Base-by-base conservation (phyloP, 2,888 invertebrate species). In the Uropetala carovei region DNA sequence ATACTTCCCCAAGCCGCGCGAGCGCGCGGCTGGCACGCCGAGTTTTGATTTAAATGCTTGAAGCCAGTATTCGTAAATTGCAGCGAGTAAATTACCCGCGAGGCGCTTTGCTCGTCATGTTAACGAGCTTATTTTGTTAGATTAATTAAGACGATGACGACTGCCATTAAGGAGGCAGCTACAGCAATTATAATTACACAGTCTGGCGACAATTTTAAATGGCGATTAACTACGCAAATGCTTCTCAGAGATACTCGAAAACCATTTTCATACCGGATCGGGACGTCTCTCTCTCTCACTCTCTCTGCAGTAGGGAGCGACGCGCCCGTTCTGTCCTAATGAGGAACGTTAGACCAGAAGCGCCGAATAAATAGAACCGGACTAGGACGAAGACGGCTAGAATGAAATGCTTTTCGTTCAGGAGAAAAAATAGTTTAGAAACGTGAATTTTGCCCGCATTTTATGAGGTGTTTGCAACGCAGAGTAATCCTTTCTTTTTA, bases 161-260 rank as follows among this genome's bases (percentile, higher is more conserved):
- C 59, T 60, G 60, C 60, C 86, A 86, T 86, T 86, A 86, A 86
- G 86, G 86, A 30, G 18, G 86, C 22, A 59, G 86, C 60, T 60
- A 27, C 60, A 58, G 86, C 86, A 86, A 86, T 86, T 86, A 86
- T 86, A 86, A 86, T 86, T 86, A 86, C 60, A 86, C 86, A 86
- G 60, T 86, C 86, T 86, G 60, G 60, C 86, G 86, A 43, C 60
- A 86, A 60, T 27, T 86, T 86, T 86, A 86, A 86, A 86, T 86
- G 22, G 60, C 59, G 86, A 86, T 86, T 60, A 59, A 60, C 60
- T 86, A 75, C 75, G 75, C 75, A 75, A 75, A 75, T 27, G 75
- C 75, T 75, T 75, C 75, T 75, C 75, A 22, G 75, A 75, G 75
- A 14, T 27, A 13, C 27, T 75, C 75, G 22, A 75, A 75, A 75